These are phyloP conservation scores for Syngnathus acus DNA, from an alignment of 2,797 vertebrate genomes.

Conservation along the genomic window DNA sequence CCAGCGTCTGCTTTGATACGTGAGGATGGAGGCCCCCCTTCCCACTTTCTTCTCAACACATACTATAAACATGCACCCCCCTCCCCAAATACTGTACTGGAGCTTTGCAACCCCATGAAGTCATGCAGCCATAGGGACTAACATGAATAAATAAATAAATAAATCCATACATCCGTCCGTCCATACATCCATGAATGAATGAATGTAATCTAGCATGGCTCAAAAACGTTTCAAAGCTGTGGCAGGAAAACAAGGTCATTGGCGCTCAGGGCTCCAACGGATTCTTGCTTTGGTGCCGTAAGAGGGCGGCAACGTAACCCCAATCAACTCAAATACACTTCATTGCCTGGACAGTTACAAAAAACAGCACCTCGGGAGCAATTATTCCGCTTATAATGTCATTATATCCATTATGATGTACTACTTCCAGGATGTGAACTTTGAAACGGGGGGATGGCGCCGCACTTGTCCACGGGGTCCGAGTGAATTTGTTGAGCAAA, in stretches of 20 bases:
- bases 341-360: constrained; percentile 57
- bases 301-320: constrained; percentile 7
- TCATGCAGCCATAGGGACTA: background rate
- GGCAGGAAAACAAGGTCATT: background rate
- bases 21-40: constrained; percentile 35
- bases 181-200: too few species aligned
- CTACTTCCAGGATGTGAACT: constrained; percentile 56
- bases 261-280: background rate
- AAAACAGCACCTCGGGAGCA: constrained; percentile 54
- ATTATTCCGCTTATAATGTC: constrained; percentile 51
- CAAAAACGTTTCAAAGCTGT: background rate
- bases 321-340: constrained; percentile 41
- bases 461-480: constrained; percentile 29
- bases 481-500: constrained; percentile 59
- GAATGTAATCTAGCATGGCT: background rate
- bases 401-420: constrained; percentile 58
- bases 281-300: background rate
- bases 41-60: constrained; percentile 16
- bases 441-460: constrained; percentile 12
- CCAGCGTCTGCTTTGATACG: constrained; percentile 66
- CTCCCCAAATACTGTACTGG: constrained; percentile 13
- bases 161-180: too few species aligned
- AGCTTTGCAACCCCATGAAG: background rate
- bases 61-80: constrained; percentile 12
- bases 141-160: too few species aligned